A percentile compares a stretch with the other conserved stretches of the same genome.
Conservation (phyloP, 2,113 vertebrate species). For the Phaethornis superciliosus region DNA sequence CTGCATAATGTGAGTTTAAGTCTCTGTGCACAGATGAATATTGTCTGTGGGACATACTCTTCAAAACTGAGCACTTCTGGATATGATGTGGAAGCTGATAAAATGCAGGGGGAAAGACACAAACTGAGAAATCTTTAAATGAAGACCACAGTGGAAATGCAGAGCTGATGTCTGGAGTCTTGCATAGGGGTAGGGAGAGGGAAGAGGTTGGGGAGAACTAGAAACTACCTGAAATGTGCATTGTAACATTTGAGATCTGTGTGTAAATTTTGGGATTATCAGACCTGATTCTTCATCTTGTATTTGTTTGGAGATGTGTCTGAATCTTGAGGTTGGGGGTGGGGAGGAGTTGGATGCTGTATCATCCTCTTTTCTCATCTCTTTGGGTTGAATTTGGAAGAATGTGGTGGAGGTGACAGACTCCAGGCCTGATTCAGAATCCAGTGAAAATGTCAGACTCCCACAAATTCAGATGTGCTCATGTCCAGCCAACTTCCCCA, state of each 20-base stretch:
- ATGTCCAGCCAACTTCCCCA: not conserved
- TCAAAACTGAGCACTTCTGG: not conserved
- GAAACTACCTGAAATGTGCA: not conserved
- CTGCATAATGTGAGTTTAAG: not conserved
- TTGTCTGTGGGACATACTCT: not conserved
- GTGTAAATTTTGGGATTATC: not conserved
- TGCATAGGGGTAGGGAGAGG: not conserved
- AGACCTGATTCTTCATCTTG: not conserved
- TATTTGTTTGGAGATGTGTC: not conserved
- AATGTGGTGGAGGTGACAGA: rapidly evolving
- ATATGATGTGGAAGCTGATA: not conserved
- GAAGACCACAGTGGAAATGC: not conserved
- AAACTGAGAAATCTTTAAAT: not conserved
- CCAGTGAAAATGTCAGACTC: not conserved
- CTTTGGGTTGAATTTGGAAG: not conserved
- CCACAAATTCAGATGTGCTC: not conserved
- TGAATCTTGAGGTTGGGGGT: not conserved
- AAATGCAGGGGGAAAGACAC: not conserved
- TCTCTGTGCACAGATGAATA: not conserved
- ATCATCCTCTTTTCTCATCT: not conserved
- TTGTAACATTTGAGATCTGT: not conserved
- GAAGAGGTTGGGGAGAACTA: not conserved
- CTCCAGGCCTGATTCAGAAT: not conserved
- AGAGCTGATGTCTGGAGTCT: not conserved
- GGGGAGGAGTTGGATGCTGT: not conserved